phyloP scores from a whole-genome alignment of 1,140 invertebrate species.

The Daktulosphaira vitifoliae region DNA sequence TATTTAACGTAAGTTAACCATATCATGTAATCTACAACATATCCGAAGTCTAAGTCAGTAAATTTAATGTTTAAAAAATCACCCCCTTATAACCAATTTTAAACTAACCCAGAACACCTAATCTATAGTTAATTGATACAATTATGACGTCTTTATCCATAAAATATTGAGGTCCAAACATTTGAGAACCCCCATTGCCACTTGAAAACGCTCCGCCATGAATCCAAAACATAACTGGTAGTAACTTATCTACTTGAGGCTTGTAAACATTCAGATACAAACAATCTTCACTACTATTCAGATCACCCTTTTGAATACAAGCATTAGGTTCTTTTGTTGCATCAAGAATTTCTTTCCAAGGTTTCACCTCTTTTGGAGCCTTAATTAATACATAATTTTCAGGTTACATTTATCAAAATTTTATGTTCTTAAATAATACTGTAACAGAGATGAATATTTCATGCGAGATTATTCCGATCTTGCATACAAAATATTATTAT shows the following conservation, averaged over 20 bases:
- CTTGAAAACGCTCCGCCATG: slow-evolving; percentile 46
- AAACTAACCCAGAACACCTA: slow-evolving; percentile 42
- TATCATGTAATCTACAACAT: too few species aligned
- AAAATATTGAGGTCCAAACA: slow-evolving; percentile 38
- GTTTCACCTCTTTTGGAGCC: too few species aligned
- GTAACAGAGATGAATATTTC: too few species aligned
- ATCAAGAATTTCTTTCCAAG: slow-evolving; percentile 27
- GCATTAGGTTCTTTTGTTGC: slow-evolving; percentile 15
- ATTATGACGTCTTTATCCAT: slow-evolving; percentile 52
- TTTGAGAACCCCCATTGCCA: slow-evolving; percentile 33
- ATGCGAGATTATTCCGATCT: too few species aligned
- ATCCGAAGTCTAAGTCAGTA: too few species aligned
- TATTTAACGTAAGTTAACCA: too few species aligned
- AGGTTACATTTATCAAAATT: too few species aligned
- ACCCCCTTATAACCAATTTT: too few species aligned
- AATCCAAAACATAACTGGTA: slow-evolving; percentile 47
- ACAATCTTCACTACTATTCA: slow-evolving; percentile 33
- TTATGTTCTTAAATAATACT: too few species aligned
- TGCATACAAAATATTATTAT: too few species aligned
- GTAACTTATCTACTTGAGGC: neutral
- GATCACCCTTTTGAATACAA: slow-evolving; percentile 15
- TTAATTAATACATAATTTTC: too few species aligned
- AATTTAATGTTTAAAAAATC: too few species aligned
- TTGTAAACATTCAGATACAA: slow-evolving; percentile 35
- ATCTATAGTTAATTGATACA: slow-evolving; percentile 61